Base-by-base conservation (phyloP, 2,797 vertebrate species). In the Chelon labrosus region DNA sequence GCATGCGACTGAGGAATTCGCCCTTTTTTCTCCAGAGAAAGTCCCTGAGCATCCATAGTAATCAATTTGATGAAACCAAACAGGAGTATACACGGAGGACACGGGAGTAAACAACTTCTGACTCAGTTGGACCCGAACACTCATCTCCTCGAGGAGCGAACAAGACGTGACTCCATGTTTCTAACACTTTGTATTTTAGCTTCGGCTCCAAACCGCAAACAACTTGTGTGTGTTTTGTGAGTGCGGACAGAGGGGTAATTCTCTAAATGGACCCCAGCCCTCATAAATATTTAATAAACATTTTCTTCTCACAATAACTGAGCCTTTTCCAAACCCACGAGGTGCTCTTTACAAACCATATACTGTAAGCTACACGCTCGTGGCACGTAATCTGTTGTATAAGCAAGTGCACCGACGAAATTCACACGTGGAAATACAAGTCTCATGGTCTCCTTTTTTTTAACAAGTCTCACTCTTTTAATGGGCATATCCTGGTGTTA, bases 401-500 rank as follows among this genome's bases (percentile, higher is more conserved):
- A 79, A 80, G 81, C 81, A 85, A 89, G 88, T 80, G 82, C 75
- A 85, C 75, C 83, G 80, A 88, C 74, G 83, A 69, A 86, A 83
- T 74, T 87, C 82, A 76, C 80, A 83, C 71, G 17, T 82, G 71
- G 72, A 75, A 81, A 80, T 52, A 68, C 53, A 11, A 75, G 77
- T 79, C 86, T 78, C 52, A 73, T 27, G 61, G 69, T 67, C 79
- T 79, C 66, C 37, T 8, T 64, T 89, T 46, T 41, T 47, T 89
- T 87, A 89, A 91, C 86, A 84, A 87, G 84, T 85, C 84, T 86
- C 73, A 51, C 72, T 81, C 77, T 74, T 86, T 88, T 86, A 84
- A 89, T 67, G 68, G 73, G 67, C 46, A 44, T 77, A 81, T 89
- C 88, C 92, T 84, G 78, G 87, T 83, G 68, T 84, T 88, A 84